Conservation (phyloP, 2,113 vertebrate species). For the Centropus bengalensis region DNA sequence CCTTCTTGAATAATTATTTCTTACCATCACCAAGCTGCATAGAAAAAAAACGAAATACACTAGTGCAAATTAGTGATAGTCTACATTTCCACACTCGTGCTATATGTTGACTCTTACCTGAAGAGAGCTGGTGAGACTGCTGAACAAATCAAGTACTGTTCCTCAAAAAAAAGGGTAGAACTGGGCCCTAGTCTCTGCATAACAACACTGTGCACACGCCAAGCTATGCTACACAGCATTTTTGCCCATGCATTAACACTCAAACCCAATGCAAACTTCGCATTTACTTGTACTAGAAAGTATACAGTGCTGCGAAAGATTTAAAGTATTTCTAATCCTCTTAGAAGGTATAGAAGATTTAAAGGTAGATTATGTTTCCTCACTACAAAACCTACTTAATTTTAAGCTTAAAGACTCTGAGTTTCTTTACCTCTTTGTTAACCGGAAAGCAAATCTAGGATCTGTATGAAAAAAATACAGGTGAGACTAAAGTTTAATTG, state of each 20-base stretch:
- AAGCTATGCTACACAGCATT: neutral
- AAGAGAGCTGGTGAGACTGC: neutral
- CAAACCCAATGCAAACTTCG: neutral
- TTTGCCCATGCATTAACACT: neutral
- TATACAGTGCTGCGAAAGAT: conserved; percentile 21
- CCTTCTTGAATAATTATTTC: neutral
- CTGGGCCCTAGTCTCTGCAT: neutral
- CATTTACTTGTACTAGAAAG: neutral
- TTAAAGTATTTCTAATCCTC: conserved; percentile 59
- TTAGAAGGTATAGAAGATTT: conserved; percentile 33
- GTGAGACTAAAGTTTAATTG: neutral
- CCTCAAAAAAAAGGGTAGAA: neutral
- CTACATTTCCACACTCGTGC: neutral
- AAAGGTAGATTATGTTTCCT: conserved; percentile 26
- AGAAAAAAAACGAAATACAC: neutral
- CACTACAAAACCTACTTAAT: conserved; percentile 6
- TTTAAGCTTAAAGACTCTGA: neutral
- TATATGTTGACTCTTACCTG: neutral
- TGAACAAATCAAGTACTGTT: neutral
- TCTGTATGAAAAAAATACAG: neutral
- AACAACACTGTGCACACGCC: neutral
- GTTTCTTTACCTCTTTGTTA: neutral
- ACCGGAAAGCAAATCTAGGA: neutral
- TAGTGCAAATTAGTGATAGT: neutral
- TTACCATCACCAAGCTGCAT: neutral